Evolutionary conservation across 1,140 invertebrate genomes (phyloP), one percentile per base, ranked within the genome.

Genomic region (Anastrepha ludens): DNA sequence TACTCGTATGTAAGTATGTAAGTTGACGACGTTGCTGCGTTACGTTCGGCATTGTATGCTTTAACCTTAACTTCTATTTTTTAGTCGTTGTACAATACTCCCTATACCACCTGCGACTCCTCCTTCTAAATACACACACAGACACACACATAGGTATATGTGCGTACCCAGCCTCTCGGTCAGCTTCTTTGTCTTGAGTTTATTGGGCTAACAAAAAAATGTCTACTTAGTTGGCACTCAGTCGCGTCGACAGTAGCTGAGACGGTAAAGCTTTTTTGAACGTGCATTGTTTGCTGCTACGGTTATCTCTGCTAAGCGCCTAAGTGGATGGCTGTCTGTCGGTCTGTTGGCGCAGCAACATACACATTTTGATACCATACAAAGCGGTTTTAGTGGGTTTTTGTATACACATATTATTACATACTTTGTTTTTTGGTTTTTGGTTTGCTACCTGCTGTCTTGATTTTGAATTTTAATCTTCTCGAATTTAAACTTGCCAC

Each of bases 341-440:
- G 29, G 67, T 11, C 60, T 62, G n/a, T 67, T 78, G 74, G 44
- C 39, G 44, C 44, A 7, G 47, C 39, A 55, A 11, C 39, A 55
- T 78, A 55, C 17, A 50, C 55, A 55, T 78, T n/a, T 50, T 29
- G 60, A 62, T 1, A 17, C 1, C 15, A 17, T 62, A 4, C 60
- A 4, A 62, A 5, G 13, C 5, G 50, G 6, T 29, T 29, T 29
- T 29, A 29, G 29, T 29, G 29, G 29, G 1, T 29, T 29, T 29
- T 29, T 55, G 11, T 8, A 55, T 55, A 55, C 50, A 55, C 15
- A 55, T 1, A 55, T 55, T 8, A 6, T 8, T 55, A 55, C 50
- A 55, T 55, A 55, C n/a, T 67, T 67, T 70, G 29, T 78, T n/a
- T 78, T 78, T 78, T n/a, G 9, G 44, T 78, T 3, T 78, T 78